These are phyloP conservation scores for Corythaeola cristata DNA, from an alignment of 2,113 vertebrate species.

Conservation along the genomic window DNA sequence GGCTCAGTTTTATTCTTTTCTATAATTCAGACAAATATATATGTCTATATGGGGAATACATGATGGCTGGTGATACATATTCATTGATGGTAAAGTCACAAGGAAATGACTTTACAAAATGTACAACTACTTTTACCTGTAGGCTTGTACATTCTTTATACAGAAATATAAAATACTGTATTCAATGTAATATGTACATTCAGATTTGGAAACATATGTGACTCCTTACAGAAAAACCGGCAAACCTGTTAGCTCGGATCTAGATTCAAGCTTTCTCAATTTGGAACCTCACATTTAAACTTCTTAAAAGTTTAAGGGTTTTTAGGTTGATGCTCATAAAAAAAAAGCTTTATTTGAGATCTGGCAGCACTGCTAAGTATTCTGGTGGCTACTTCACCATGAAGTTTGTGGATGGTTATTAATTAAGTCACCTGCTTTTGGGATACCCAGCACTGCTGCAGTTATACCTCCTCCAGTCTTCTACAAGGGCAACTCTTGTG, in stretches of 20 bases:
- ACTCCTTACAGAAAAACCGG: background rate
- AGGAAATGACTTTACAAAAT: conserved; percentile 2
- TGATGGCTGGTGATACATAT: background rate
- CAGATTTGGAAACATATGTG: background rate
- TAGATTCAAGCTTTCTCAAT: background rate
- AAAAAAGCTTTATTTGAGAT: background rate
- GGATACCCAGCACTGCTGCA: background rate
- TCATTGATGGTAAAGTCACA: background rate
- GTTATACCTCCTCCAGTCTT: background rate
- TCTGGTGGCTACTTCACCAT: background rate
- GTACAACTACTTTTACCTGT: background rate
- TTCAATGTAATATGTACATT: background rate
- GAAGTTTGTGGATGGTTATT: background rate
- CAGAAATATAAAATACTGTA: background rate
- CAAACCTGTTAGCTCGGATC: background rate
- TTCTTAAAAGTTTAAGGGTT: background rate
- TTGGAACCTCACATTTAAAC: background rate
- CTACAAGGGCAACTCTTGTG: background rate
- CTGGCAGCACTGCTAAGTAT: background rate
- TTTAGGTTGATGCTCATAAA: background rate
- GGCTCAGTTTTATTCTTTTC: conserved; percentile 26
- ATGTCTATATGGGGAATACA: background rate
- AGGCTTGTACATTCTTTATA: background rate
- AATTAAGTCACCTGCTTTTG: background rate
- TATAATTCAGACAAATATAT: conserved; percentile 30